These are phyloP conservation scores for Ceramica pisi DNA, from an alignment of 2,888 invertebrate genomes.

Conservation along the genomic window DNA sequence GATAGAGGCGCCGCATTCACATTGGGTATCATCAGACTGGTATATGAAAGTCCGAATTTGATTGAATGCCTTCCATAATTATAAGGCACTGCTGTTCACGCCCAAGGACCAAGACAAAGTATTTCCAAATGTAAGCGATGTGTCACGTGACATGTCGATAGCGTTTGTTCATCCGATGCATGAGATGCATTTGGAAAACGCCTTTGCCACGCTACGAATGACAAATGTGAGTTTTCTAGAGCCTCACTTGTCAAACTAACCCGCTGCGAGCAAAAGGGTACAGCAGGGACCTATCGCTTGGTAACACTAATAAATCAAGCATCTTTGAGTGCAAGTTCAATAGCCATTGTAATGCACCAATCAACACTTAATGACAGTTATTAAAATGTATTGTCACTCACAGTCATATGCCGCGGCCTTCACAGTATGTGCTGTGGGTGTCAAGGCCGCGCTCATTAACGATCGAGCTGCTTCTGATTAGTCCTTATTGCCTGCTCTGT, in stretches of 20 bases:
- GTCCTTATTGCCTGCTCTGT: slow-evolving; percentile 5
- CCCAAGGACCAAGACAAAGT: too few relatives aligned
- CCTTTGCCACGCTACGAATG: too few relatives aligned
- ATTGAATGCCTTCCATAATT: background rate
- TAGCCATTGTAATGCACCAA: slow-evolving; percentile 10
- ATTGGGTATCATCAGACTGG: background rate
- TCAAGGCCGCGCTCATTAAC: slow-evolving; percentile 17
- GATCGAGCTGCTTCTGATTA: slow-evolving; percentile 8
- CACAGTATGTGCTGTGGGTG: slow-evolving; percentile 17
- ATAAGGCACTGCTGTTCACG: too few relatives aligned
- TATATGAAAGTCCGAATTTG: background rate
- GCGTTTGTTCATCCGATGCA: too few relatives aligned
- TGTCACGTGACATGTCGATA: too few relatives aligned
- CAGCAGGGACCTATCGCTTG: too few relatives aligned
- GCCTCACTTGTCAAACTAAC: background rate
- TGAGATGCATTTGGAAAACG: too few relatives aligned
- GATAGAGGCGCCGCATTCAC: background rate
- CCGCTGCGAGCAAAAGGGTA: background rate
- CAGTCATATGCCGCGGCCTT: slow-evolving; percentile 20
- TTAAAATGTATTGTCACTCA: slow-evolving; percentile 20
- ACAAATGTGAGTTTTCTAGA: background rate
- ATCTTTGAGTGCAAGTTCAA: slow-evolving; percentile 4
- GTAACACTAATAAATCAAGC: background rate
- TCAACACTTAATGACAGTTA: background rate
- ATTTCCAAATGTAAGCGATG: too few relatives aligned